Percentiles rank a stretch among this genome's conserved stretches.
Conservation (phyloP, 2,888 invertebrate genomes). For the Fragum whitleyi region DNA sequence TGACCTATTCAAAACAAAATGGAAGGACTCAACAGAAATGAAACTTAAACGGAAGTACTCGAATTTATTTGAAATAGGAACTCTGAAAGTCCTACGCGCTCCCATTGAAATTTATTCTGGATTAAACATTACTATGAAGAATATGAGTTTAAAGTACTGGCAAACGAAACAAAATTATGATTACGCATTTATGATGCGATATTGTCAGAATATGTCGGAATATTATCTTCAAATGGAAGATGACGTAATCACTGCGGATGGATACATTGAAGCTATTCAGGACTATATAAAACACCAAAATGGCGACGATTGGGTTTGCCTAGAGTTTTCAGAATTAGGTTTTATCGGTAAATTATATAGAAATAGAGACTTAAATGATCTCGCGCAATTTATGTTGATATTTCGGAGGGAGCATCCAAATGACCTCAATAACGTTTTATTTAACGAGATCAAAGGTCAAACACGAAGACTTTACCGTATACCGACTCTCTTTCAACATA, state of each 20-base stretch:
- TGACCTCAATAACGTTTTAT: conserved; percentile 72
- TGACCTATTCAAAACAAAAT: conserved; percentile 78
- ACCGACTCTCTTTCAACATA: conserved; percentile 77
- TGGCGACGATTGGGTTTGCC: conserved; percentile 68
- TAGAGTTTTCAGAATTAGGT: conserved; percentile 78
- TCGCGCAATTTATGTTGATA: conserved; percentile 81
- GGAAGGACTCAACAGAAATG: conserved; percentile 65
- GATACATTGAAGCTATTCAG: conserved; percentile 81
- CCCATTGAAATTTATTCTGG: conserved; percentile 69
- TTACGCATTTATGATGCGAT: conserved; percentile 84
- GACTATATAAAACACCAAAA: conserved; percentile 80
- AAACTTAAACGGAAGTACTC: conserved; percentile 66
- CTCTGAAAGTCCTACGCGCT: conserved; percentile 83
- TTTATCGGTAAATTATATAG: conserved; percentile 76
- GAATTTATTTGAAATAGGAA: conserved; percentile 66
- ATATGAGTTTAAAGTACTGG: conserved; percentile 82
- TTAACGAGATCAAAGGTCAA: conserved; percentile 70
- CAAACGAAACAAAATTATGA: conserved; percentile 85
- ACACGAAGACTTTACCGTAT: conserved; percentile 61
- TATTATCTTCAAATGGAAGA: conserved; percentile 85
- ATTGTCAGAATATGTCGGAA: conserved; percentile 78
- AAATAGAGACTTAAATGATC: conserved; percentile 63
- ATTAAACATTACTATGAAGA: conserved; percentile 68
- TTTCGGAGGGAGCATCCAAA: conserved; percentile 75
- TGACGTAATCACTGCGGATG: conserved; percentile 81